Evolutionary conservation across 1,140 invertebrate species (phyloP), one percentile per base, ranked within the genome.

Genomic region (Oncopodura yosiiana): DNA sequence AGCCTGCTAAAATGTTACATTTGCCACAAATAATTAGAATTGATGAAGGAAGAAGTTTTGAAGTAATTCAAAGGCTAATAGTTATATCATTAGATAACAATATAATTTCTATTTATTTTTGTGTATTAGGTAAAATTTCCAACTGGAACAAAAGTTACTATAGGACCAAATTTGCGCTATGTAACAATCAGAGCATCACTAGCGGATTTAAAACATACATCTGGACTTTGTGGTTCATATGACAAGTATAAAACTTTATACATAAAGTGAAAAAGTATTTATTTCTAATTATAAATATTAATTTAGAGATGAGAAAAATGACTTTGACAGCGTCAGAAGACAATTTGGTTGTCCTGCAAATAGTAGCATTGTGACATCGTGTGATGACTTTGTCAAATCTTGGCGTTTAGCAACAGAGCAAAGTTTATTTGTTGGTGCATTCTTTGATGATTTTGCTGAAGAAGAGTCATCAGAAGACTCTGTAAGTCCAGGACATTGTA

Each of bases 21-120:
- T 53, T 64, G 12, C 57, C 62, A 14, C 61, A 63, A 53, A 64
- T 66, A 24, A 55, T 62, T 29, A 53, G 62, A 30, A 42, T 64
- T 42, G 62, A 66, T 48, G 64, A 66, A 54, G 64, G 64, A 12
- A 37, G 64, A 32, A 61, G 56, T 54, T 66, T 62, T 34, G 53
- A 66, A 46, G 64, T 66, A 42, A 55, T 23, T 34, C 21, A 19
- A 11, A 19, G 11, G 3, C 9, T 9, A 4, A 48, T 30, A 8
- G 24, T 6, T 6, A 19, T 36, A 38, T 26, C 23, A 50, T 41
- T 19, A 9, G 9, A 18, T n/a, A n/a, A 41, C 18, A 41, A 9
- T 12, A 8, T 34, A 5, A 18, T 48, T 3, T 36, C 9, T 19
- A 42, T 19, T 18, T 24, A 5, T 5, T 14, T 23, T 23, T 4